phyloP scores from a whole-genome alignment of 2,113 vertebrate species.

The Cyphomyrus discorhynchus region DNA sequence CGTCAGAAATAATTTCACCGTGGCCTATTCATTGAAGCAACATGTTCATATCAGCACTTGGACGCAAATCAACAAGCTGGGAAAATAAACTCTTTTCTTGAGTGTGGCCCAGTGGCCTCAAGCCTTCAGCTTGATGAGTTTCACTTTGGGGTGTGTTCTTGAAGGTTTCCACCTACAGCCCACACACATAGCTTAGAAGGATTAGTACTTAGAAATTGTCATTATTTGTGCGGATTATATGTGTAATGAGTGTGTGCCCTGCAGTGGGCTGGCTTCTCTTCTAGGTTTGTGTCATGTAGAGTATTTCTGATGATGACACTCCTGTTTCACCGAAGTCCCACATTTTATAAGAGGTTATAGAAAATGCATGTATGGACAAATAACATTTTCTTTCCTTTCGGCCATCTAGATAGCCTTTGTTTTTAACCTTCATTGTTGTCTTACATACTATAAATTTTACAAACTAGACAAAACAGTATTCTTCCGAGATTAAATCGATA shows the following conservation, averaged over 20 bases:
- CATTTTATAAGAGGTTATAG: not conserved
- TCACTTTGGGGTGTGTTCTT: not conserved
- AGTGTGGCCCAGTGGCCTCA: not conserved
- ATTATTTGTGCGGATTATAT: not conserved
- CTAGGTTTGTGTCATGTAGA: not conserved
- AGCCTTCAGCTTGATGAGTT: not conserved
- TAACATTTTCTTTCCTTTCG: not conserved
- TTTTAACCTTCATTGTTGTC: not conserved
- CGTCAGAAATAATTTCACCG: not conserved
- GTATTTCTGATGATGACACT: not conserved
- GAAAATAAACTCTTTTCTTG: not conserved
- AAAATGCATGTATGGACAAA: not conserved
- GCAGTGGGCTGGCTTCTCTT: not conserved
- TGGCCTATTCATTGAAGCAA: not conserved
- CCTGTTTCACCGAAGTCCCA: not conserved
- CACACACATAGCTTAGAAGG: not conserved
- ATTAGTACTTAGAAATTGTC: not conserved
- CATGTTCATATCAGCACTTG: not conserved
- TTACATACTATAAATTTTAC: not conserved
- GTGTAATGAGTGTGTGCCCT: not conserved
- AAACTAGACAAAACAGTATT: not conserved
- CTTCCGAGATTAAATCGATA: not conserved
- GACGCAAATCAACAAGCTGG: not conserved
- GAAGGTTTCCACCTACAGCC: not conserved
- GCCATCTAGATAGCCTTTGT: not conserved